These are phyloP conservation scores for Tetramorium parvispinum DNA, from an alignment of 1,140 invertebrate species.

Conservation along the genomic window DNA sequence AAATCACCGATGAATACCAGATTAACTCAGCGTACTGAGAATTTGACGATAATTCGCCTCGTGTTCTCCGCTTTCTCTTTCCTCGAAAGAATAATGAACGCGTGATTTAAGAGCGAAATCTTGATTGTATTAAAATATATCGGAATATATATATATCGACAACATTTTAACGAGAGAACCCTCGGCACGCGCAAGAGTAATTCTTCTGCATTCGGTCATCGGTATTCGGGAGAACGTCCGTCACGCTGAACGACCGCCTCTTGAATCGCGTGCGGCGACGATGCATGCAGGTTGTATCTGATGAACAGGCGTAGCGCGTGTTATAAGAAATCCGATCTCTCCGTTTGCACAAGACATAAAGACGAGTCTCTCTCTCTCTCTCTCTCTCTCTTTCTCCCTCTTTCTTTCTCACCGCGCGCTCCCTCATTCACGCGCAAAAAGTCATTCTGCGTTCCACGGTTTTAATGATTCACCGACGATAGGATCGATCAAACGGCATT, in stretches of 20 bases:
- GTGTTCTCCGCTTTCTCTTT: neutral
- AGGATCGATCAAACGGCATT: neutral
- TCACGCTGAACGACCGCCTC: constrained; percentile 42
- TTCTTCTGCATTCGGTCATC: constrained; percentile 20
- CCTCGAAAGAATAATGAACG: neutral
- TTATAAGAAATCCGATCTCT: constrained; percentile 63
- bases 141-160: neutral
- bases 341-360: constrained; percentile 47
- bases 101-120: constrained; percentile 21
- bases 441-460: neutral
- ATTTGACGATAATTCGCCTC: neutral
- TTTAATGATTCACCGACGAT: constrained; percentile 8
- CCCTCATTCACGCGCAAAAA: constrained; percentile 1
- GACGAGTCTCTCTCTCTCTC: neutral
- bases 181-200: neutral
- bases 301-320: constrained; percentile 35
- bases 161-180: neutral
- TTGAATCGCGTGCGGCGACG: constrained; percentile 53
- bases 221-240: constrained; percentile 14
- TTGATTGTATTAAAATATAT: neutral
- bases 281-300: constrained; percentile 50
- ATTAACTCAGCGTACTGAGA: neutral
- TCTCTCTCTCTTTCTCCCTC: neutral
- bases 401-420: too few species aligned
- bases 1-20: neutral